Conservation (phyloP, 2,113 vertebrate species). For the Macroglossus sobrinus region DNA sequence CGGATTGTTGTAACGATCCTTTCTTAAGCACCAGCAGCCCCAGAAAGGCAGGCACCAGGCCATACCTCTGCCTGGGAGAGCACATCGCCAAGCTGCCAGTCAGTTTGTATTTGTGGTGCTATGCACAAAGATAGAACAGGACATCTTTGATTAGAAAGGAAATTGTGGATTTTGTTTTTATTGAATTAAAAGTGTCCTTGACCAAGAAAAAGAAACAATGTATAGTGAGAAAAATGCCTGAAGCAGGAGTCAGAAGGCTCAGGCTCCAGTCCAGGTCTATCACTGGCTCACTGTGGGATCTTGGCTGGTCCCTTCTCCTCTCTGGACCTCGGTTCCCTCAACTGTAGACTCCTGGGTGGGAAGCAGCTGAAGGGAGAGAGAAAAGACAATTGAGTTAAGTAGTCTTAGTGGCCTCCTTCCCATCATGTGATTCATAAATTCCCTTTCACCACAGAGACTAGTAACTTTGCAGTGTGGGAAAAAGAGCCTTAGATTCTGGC, state of each 20-base stretch:
- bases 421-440: not conserved
- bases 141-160: slow-evolving; percentile 11
- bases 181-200: not conserved
- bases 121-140: not conserved
- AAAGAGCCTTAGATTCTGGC: not conserved
- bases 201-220: not conserved
- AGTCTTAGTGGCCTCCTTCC: not conserved
- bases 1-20: not conserved
- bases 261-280: not conserved
- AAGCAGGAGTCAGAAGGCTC: not conserved
- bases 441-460: not conserved
- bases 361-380: not conserved
- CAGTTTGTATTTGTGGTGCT: not conserved
- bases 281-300: not conserved
- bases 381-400: not conserved
- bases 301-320: not conserved
- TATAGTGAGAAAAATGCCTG: not conserved
- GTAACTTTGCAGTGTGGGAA: not conserved
- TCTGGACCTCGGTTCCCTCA: not conserved
- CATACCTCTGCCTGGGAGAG: not conserved
- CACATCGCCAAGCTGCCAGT: not conserved
- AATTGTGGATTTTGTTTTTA: not conserved
- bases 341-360: not conserved
- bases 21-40: not conserved
- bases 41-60: not conserved